Evolutionary conservation across 2,888 invertebrate species (phyloP).

Genomic region (Cryptophagus acutangulus): DNA sequence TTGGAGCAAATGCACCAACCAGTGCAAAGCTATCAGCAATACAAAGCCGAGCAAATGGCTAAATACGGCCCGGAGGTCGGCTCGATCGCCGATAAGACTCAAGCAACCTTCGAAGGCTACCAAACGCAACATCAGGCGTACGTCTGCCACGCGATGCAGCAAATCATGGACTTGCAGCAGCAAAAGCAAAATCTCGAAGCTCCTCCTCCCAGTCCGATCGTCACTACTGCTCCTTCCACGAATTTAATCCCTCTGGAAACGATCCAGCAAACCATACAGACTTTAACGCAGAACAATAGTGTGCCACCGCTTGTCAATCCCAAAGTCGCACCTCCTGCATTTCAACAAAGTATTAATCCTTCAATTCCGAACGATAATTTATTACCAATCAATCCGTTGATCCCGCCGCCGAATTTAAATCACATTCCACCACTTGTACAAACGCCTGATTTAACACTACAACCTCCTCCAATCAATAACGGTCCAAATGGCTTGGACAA

Average conservation of each 20-base stretch:
- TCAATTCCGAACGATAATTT: slow-evolving; percentile 29
- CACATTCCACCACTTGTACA: slow-evolving; percentile 32
- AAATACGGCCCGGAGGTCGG: slow-evolving; percentile 69
- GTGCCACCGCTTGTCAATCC: too few relatives aligned
- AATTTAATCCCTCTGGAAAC: slow-evolving; percentile 38
- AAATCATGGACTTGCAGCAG: slow-evolving; percentile 78
- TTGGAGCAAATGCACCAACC: slow-evolving; percentile 86
- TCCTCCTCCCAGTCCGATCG: slow-evolving; percentile 13
- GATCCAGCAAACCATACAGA: slow-evolving; percentile 39
- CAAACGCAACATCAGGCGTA: slow-evolving; percentile 91
- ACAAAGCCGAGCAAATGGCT: slow-evolving; percentile 78
- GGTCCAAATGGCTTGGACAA: slow-evolving; percentile 33
- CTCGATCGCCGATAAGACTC: slow-evolving; percentile 73
- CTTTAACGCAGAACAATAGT: slow-evolving; percentile 24
- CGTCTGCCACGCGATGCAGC: slow-evolving; percentile 83
- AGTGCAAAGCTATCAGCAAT: slow-evolving; percentile 80
- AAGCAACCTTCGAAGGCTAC: slow-evolving; percentile 73
- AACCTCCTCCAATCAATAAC: slow-evolving; percentile 21
- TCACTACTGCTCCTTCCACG: slow-evolving; percentile 16
- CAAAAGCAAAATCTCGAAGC: slow-evolving; percentile 53
- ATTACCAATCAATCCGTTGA: slow-evolving; percentile 40
- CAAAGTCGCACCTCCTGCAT: slow-evolving; percentile 6
- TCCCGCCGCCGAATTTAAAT: slow-evolving; percentile 42
- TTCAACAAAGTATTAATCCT: slow-evolving; percentile 16
- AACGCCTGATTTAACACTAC: slow-evolving; percentile 25